Evolutionary conservation across 1,140 invertebrate species (phyloP), one percentile per base, ranked within the genome.

Genomic region (Hypothenemus hampei): DNA sequence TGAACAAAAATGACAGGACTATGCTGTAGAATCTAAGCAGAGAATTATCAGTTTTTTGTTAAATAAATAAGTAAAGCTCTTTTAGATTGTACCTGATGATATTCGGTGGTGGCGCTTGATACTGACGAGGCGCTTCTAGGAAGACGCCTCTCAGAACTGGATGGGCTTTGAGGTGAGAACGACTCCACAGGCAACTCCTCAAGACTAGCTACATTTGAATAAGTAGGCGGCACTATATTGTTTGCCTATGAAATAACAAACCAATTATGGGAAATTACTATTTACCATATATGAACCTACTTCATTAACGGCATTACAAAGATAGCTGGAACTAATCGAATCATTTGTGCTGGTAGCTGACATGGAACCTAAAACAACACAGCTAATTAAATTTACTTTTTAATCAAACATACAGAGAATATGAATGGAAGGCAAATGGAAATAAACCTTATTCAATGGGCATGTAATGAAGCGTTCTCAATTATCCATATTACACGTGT

Each of bases 261-360:
- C 1, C n/a, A n/a, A n/a, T n/a, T n/a, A n/a, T n/a, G n/a, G n/a
- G n/a, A n/a, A n/a, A n/a, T n/a, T n/a, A n/a, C n/a, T 24, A 44
- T 24, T 3, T 13, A 47, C 4, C 18, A 24, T 10, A 24, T 19
- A 21, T 16, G 41, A 13, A 52, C 57, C 66, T 62, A 77, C 78
- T 74, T 88, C 86, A 72, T 88, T 89, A 33, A 83, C 79, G 63
- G 85, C 79, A 63, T 82, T 87, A 70, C 86, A 88, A 69, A 89
- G 82, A 71, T 85, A 89, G 73, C 85, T 88, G 50, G 86, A 90
- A 69, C 84, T 88, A 43, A 90, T 74, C 18, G 86, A 89, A 71
- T 90, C 87, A 51, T 85, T 77, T 43, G 87, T 90, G 73, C 86
- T 90, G 31, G 86, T 82, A 46, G 86, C 86, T 37, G 86, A 89